A percentile compares a stretch with the other conserved stretches of the same genome.
These are phyloP conservation scores for Pristionchus arcanus DNA, from an alignment of 2,888 invertebrate genomes.

Conservation along the genomic window DNA sequence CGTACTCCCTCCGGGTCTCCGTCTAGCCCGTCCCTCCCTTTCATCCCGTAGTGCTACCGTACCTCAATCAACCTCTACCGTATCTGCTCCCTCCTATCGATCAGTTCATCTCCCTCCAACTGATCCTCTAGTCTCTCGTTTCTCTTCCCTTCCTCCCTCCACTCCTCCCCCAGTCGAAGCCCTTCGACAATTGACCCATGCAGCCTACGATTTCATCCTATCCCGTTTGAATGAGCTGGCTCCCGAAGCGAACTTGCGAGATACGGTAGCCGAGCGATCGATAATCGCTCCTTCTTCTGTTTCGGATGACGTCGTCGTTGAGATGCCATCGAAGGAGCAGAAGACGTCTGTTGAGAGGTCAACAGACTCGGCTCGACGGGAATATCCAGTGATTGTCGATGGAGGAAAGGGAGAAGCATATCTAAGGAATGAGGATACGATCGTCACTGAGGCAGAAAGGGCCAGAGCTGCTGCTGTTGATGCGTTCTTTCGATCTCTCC, in stretches of 20 bases:
- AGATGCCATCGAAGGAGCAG: background rate
- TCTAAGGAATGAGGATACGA: constrained; percentile 43
- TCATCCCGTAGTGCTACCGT: constrained; percentile 37
- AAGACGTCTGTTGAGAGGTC: constrained; percentile 42
- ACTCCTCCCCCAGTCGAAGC: constrained; percentile 51
- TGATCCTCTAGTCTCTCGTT: constrained; percentile 46
- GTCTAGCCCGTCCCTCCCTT: constrained; percentile 24
- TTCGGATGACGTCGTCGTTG: constrained; percentile 14
- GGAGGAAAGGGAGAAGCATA: constrained; percentile 41
- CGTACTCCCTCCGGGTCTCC: constrained; percentile 23
- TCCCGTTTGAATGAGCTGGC: constrained; percentile 44
- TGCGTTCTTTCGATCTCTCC: constrained; percentile 50
- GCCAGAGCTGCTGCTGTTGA: background rate
- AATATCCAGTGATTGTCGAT: constrained; percentile 22
- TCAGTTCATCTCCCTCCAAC: constrained; percentile 46
- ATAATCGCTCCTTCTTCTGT: background rate
- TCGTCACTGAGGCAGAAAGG: background rate
- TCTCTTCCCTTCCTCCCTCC: constrained; percentile 47
- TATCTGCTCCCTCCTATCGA: constrained; percentile 38
- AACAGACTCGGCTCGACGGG: background rate
- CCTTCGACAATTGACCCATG: constrained; percentile 40
- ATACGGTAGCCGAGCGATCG: constrained; percentile 52
- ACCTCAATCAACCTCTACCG: background rate
- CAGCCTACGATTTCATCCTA: constrained; percentile 46
- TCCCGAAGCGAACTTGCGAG: background rate